Conservation (phyloP, 30 jellyfish, hydroid and myxozoan species). For the Cassiopea andromeda region DNA sequence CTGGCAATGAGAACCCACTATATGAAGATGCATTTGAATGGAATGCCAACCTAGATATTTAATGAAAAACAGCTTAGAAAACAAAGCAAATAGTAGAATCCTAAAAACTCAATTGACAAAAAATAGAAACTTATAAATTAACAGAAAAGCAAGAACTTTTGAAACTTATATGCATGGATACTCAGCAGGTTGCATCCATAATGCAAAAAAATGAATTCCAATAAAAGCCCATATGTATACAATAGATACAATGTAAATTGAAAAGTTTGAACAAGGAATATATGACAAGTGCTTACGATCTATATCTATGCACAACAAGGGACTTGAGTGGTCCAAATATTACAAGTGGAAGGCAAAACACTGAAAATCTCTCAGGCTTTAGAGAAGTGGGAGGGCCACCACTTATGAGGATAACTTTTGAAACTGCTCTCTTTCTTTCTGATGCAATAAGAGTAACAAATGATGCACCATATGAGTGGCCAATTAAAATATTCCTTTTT, state of each 20-base stretch:
- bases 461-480: constrained; percentile 99
- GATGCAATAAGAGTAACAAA: constrained; percentile 88
- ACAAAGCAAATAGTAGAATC: background rate
- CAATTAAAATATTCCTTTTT: constrained; percentile 75
- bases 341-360: constrained; percentile 93
- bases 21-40: constrained; percentile 57
- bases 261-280: background rate
- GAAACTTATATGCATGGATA: no score
- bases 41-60: constrained; percentile 91
- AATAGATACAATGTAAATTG: background rate
- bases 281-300: constrained; percentile 67
- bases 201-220: no score
- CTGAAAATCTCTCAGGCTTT: constrained; percentile 87
- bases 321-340: constrained; percentile 75
- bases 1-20: constrained; percentile 75
- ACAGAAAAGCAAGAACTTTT: no score
- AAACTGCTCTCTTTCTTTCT: constrained; percentile 76
- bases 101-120: background rate
- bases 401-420: constrained; percentile 84
- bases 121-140: no score
- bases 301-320: constrained; percentile 66
- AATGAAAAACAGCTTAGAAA: background rate
- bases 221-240: no score
- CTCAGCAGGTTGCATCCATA: no score
- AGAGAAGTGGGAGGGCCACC: constrained; percentile 99